Evolutionary conservation across 2,113 vertebrate genomes (phyloP).

Genomic region (Formicarius rufipectus): DNA sequence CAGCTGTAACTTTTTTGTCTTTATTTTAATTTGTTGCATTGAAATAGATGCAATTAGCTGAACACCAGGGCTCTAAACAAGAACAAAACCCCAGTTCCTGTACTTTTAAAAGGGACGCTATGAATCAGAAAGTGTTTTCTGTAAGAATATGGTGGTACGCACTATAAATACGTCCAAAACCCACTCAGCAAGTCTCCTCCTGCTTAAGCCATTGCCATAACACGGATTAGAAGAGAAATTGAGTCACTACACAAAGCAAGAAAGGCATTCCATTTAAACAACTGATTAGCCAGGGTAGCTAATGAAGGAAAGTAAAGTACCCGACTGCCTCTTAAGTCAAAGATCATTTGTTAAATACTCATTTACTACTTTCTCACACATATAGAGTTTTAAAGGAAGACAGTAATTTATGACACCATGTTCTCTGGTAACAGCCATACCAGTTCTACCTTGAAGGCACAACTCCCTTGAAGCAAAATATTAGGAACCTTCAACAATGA

Average conservation of each 20-base stretch:
- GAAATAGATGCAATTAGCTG: background rate
- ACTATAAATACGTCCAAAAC: background rate
- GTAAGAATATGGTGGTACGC: background rate
- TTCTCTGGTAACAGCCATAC: background rate
- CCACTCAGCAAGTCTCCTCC: background rate
- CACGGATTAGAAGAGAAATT: background rate
- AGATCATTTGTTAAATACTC: background rate
- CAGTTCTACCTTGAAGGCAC: background rate
- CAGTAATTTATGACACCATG: background rate
- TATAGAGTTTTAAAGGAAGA: background rate
- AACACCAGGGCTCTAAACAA: background rate
- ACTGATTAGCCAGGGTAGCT: background rate
- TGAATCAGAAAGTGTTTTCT: background rate
- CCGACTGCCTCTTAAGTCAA: background rate
- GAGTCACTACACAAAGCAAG: background rate
- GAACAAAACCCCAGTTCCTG: background rate
- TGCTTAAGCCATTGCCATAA: background rate
- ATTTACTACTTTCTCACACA: background rate
- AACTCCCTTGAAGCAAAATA: background rate
- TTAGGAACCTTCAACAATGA: background rate
- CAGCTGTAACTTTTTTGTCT: background rate
- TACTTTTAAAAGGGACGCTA: background rate
- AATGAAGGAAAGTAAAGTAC: background rate
- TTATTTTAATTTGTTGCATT: background rate
- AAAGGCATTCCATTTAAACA: background rate